A percentile compares a stretch with the other conserved stretches of the same genome.
Conservation (phyloP, 2,888 invertebrate species). For the Drosophila anomalipes region DNA sequence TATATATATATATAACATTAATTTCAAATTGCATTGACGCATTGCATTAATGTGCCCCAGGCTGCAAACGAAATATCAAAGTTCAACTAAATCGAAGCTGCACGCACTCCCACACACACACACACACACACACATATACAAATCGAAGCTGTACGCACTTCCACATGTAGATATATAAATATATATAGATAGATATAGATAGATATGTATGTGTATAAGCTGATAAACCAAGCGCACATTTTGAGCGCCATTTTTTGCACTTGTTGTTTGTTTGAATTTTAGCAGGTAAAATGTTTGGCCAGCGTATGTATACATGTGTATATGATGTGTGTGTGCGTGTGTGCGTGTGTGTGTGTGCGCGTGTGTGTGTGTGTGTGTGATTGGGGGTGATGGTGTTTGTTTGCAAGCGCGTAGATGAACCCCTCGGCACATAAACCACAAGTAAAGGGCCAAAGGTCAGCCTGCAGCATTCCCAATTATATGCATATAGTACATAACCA, state of each 20-base stretch:
- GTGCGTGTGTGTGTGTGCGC: constrained; percentile 11
- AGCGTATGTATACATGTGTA: too few relatives aligned
- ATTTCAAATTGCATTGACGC: background rate
- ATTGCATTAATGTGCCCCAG: background rate
- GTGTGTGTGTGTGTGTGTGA: constrained; percentile 18
- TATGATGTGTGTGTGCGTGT: background rate
- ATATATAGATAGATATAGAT: background rate
- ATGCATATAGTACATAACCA: background rate
- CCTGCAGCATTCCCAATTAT: background rate
- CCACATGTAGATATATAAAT: background rate
- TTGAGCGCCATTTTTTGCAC: background rate
- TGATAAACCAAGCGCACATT: constrained; percentile 42
- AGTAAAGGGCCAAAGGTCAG: constrained; percentile 4
- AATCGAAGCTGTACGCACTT: constrained; percentile 14
- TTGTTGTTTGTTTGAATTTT: constrained; percentile 7
- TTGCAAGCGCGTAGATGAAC: constrained; percentile 28
- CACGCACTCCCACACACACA: background rate
- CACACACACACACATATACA: background rate
- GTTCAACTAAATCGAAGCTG: constrained; percentile 37
- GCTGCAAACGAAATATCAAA: constrained; percentile 42
- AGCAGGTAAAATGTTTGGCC: constrained; percentile 3
- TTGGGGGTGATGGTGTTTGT: constrained; percentile 19
- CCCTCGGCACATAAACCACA: constrained; percentile 24
- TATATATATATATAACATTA: background rate
- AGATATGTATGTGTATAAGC: background rate